phyloP scores from a whole-genome alignment of 2,888 invertebrate genomes.

The Machimus atricapillus region DNA sequence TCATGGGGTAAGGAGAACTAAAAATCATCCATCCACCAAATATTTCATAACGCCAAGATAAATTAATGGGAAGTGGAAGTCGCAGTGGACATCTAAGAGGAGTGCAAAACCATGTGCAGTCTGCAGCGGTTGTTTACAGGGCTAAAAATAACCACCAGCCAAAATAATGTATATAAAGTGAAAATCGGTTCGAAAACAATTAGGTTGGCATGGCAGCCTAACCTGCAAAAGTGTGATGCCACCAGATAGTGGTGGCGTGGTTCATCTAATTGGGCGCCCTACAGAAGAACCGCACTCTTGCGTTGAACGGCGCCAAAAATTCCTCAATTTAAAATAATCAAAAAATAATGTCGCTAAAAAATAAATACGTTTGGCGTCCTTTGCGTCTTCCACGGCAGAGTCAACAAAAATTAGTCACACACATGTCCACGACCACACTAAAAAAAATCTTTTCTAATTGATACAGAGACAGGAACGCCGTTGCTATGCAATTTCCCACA shows the following conservation, averaged over 20 bases:
- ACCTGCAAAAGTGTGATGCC: neutral
- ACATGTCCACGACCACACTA: neutral
- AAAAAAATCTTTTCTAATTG: neutral
- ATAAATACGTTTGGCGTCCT: neutral
- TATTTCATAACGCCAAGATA: neutral
- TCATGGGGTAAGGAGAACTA: conserved; percentile 71
- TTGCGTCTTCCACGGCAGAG: neutral
- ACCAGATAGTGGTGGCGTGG: neutral
- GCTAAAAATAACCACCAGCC: conserved; percentile 17
- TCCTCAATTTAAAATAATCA: neutral
- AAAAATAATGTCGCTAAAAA: neutral
- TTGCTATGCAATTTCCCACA: neutral
- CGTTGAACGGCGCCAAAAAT: neutral
- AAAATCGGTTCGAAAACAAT: neutral
- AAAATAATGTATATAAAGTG: neutral
- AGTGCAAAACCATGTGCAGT: conserved; percentile 7
- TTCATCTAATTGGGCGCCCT: neutral
- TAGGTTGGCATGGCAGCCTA: conserved; percentile 18
- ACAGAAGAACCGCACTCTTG: neutral
- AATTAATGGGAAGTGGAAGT: neutral
- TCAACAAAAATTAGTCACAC: neutral
- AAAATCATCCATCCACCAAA: neutral
- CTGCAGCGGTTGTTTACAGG: conserved; percentile 7
- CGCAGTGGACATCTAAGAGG: neutral
- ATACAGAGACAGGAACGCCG: neutral